These are phyloP conservation scores for Anoplolepis gracilipes DNA, from an alignment of 1,140 invertebrate species.

Conservation along the genomic window DNA sequence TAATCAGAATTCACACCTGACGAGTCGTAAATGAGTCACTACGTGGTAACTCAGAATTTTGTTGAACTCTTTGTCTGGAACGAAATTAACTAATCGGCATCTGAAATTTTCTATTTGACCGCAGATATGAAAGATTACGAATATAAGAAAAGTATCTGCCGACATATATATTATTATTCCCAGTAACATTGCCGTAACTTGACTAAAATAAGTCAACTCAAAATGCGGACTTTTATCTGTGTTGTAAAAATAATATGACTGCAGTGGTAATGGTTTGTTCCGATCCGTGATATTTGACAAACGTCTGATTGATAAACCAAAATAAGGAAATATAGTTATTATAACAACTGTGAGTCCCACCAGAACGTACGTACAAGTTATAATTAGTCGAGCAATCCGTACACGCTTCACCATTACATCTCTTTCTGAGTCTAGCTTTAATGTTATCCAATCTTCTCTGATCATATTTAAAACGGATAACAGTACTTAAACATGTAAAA, in stretches of 20 bases:
- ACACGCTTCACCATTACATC: background rate
- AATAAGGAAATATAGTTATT: background rate
- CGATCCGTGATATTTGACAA: slow-evolving; percentile 17
- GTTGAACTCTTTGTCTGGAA: background rate
- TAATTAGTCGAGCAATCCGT: background rate
- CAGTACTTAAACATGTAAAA: background rate
- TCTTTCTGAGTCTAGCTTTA: background rate
- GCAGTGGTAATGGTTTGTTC: background rate
- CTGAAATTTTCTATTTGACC: slow-evolving; percentile 24
- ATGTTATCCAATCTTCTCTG: slow-evolving; percentile 4
- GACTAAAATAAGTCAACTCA: background rate
- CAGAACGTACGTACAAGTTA: background rate
- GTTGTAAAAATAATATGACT: slow-evolving; percentile 28
- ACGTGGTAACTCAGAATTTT: background rate
- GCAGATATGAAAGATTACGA: background rate
- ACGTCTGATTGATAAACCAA: background rate
- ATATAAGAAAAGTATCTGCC: background rate
- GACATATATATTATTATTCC: background rate
- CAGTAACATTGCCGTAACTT: background rate
- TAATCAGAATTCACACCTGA: slow-evolving; percentile 2
- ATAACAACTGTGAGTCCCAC: too few species aligned
- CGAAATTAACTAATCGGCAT: background rate
- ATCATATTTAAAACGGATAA: background rate
- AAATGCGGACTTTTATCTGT: slow-evolving; percentile 15
- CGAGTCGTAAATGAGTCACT: background rate